These are phyloP conservation scores for Phyllostomus discolor DNA, from an alignment of 2,113 vertebrate species.

Conservation along the genomic window DNA sequence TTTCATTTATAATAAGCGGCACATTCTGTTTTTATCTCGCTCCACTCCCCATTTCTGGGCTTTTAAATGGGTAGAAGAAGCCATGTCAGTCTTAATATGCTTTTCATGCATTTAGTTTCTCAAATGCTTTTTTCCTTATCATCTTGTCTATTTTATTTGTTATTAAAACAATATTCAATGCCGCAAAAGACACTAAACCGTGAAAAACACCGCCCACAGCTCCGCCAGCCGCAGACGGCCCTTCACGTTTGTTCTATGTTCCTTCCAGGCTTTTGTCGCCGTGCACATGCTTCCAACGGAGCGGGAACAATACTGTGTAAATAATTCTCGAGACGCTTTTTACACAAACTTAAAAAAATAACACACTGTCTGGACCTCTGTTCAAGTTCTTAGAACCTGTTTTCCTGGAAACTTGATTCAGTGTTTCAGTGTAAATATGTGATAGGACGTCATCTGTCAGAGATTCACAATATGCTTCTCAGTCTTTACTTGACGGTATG, in stretches of 20 bases:
- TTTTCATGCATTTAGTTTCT: slow-evolving; percentile 32
- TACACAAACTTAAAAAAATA: neutral
- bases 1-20: slow-evolving; percentile 64
- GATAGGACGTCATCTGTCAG: neutral
- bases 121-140: slow-evolving; percentile 30
- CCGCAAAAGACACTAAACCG: slow-evolving; percentile 27
- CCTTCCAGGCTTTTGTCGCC: neutral
- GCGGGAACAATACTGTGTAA: neutral
- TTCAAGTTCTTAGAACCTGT: neutral
- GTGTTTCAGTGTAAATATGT: neutral
- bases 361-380: neutral
- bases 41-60: neutral
- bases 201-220: neutral
- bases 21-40: slow-evolving; percentile 40
- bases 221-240: neutral
- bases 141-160: slow-evolving; percentile 38
- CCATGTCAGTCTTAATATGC: slow-evolving; percentile 41
- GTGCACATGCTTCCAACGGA: neutral
- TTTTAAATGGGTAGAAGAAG: neutral
- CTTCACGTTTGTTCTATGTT: neutral
- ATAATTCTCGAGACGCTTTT: neutral
- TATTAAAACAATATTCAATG: slow-evolving; percentile 47
- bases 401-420: neutral
- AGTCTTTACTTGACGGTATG: neutral
- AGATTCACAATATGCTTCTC: neutral